A percentile compares a stretch with the other conserved stretches of the same genome.
Evolutionary conservation across 2,888 invertebrate genomes (phyloP).

Genomic region (Cistogaster globosa): DNA sequence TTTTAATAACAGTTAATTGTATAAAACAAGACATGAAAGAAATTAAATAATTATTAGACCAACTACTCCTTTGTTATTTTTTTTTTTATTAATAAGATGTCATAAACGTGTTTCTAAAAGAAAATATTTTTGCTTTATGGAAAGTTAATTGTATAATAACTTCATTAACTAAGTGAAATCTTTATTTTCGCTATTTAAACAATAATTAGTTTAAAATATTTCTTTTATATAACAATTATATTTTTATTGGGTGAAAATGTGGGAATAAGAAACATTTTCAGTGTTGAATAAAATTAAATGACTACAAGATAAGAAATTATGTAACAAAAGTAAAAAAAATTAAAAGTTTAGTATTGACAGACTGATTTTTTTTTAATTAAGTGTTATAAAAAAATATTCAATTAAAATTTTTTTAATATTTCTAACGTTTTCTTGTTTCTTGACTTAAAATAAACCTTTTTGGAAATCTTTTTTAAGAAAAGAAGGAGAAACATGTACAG

Average conservation of each 20-base stretch:
- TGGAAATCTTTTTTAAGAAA: too few species aligned
- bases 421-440: too few species aligned
- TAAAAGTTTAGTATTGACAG: background rate
- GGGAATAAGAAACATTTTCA: slow-evolving; percentile 20
- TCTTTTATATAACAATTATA: slow-evolving; percentile 14
- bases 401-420: too few species aligned
- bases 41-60: slow-evolving; percentile 31
- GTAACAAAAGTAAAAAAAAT: slow-evolving; percentile 5
- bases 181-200: slow-evolving; percentile 60
- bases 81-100: background rate
- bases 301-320: background rate
- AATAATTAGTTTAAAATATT: slow-evolving; percentile 34
- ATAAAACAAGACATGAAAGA: slow-evolving; percentile 11
- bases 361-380: too few species aligned
- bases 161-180: slow-evolving; percentile 64
- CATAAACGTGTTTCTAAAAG: slow-evolving; percentile 5
- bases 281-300: slow-evolving; percentile 26
- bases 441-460: too few species aligned
- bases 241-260: slow-evolving; percentile 41
- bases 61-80: background rate
- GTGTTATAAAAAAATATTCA: too few species aligned
- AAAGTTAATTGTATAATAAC: slow-evolving; percentile 64
- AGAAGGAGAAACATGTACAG: too few species aligned
- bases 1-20: slow-evolving; percentile 21
- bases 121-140: slow-evolving; percentile 39